A percentile compares a stretch with the other conserved stretches of the same genome.
Evolutionary conservation across 2,113 vertebrate genomes (phyloP).

Genomic region (Myrmecobius fasciatus): DNA sequence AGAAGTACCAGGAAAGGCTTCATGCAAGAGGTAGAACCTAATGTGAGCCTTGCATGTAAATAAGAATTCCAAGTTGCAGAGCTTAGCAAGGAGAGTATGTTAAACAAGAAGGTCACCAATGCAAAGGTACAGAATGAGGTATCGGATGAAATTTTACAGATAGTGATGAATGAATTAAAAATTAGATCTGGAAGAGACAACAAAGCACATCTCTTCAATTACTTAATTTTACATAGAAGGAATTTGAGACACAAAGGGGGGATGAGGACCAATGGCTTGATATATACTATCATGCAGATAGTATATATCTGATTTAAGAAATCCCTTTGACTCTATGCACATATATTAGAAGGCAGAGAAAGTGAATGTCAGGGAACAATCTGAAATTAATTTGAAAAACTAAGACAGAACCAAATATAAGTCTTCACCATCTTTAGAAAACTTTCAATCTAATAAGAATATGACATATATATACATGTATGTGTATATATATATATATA

Average conservation of each 20-base stretch:
- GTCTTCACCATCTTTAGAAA: not conserved
- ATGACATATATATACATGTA: too few relatives aligned
- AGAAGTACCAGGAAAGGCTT: not conserved
- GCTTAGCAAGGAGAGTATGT: not conserved
- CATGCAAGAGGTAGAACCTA: not conserved
- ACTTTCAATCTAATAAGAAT: not conserved
- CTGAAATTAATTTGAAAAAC: not conserved
- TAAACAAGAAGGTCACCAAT: too few relatives aligned
- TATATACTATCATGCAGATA: not conserved
- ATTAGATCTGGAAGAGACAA: not conserved
- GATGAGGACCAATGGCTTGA: not conserved
- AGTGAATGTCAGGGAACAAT: not conserved
- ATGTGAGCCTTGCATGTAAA: not conserved
- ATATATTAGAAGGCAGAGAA: not conserved
- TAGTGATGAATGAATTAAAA: not conserved
- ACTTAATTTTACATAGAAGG: not conserved
- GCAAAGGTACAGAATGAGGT: too few relatives aligned
- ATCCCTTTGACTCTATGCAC: not conserved
- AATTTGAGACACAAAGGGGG: not conserved
- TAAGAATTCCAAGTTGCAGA: not conserved
- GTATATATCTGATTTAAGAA: not conserved
- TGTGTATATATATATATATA: too few relatives aligned
- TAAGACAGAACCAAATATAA: not conserved
- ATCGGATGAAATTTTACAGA: not conserved
- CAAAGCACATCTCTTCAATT: too few relatives aligned